phyloP scores from a whole-genome alignment of 2,888 invertebrate species.

The Macrophya alboannulata region DNA sequence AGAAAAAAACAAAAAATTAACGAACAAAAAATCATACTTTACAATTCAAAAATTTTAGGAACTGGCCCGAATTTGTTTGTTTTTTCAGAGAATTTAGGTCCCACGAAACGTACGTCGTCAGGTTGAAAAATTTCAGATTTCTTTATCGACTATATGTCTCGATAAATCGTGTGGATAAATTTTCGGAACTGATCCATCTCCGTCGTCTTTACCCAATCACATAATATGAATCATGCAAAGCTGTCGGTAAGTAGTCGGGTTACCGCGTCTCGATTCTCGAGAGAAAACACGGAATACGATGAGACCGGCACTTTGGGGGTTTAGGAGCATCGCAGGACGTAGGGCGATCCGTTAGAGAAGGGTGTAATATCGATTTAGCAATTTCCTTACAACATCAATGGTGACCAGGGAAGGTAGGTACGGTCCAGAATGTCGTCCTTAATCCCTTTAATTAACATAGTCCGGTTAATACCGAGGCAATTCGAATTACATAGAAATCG shows the following conservation, averaged over 20 bases:
- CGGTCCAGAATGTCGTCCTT: constrained; percentile 3
- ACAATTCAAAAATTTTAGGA: too few relatives aligned
- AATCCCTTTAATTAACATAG: constrained; percentile 26
- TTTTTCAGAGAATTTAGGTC: too few relatives aligned
- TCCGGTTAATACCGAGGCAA: background rate
- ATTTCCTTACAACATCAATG: constrained; percentile 25
- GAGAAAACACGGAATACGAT: constrained; percentile 7
- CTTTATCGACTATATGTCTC: background rate
- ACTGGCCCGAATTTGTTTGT: too few relatives aligned
- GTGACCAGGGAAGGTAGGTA: background rate
- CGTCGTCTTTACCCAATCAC: background rate
- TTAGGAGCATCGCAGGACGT: background rate
- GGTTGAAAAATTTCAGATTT: too few relatives aligned
- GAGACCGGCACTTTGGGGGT: constrained; percentile 1
- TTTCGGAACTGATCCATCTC: background rate
- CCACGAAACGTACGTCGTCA: too few relatives aligned
- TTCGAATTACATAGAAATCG: background rate
- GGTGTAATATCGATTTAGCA: constrained; percentile 32
- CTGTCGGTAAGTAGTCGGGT: constrained; percentile 9
- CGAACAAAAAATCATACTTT: too few relatives aligned
- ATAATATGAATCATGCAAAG: constrained; percentile 30
- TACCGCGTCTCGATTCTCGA: background rate
- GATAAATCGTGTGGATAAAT: background rate
- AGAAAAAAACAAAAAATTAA: too few relatives aligned
- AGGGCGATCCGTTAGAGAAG: background rate